Conservation (phyloP, 2,888 invertebrate species). For the Eucriotettix oculatus region DNA sequence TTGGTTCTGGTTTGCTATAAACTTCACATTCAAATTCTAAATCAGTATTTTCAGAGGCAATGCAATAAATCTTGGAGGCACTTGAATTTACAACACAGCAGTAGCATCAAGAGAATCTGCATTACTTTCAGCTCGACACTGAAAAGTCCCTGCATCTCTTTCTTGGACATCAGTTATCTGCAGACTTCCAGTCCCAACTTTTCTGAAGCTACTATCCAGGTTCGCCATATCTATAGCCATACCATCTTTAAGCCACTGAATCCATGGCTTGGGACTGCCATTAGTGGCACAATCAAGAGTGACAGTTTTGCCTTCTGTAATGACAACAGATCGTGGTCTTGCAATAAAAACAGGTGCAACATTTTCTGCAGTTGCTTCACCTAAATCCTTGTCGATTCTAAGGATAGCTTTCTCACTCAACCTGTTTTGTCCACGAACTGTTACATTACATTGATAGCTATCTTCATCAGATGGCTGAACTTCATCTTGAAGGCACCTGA, state of each 20-base stretch:
- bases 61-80: constrained; percentile 59
- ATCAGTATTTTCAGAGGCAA: constrained; percentile 68
- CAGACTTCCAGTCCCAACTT: constrained; percentile 69
- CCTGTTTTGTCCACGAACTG: background rate
- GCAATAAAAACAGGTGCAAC: constrained; percentile 69
- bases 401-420: background rate
- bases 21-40: constrained; percentile 75
- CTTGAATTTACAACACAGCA: constrained; percentile 63
- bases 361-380: no score
- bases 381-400: background rate
- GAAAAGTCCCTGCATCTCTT: constrained; percentile 79
- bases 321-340: constrained; percentile 58
- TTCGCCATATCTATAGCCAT: constrained; percentile 64
- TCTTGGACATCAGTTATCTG: constrained; percentile 66
- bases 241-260: constrained; percentile 87
- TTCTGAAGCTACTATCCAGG: constrained; percentile 47
- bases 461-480: constrained; percentile 63
- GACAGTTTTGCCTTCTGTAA: constrained; percentile 64
- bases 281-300: constrained; percentile 90
- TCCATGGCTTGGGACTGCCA: constrained; percentile 71
- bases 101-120: constrained; percentile 80
- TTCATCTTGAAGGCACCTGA: constrained; percentile 78
- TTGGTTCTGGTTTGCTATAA: constrained; percentile 69
- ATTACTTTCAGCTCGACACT: constrained; percentile 79
- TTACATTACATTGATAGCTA: constrained; percentile 59